Percentiles rank a stretch among this genome's conserved stretches.
Evolutionary conservation across 2,797 vertebrate genomes (phyloP).

Genomic region (Thaleichthys pacificus): DNA sequence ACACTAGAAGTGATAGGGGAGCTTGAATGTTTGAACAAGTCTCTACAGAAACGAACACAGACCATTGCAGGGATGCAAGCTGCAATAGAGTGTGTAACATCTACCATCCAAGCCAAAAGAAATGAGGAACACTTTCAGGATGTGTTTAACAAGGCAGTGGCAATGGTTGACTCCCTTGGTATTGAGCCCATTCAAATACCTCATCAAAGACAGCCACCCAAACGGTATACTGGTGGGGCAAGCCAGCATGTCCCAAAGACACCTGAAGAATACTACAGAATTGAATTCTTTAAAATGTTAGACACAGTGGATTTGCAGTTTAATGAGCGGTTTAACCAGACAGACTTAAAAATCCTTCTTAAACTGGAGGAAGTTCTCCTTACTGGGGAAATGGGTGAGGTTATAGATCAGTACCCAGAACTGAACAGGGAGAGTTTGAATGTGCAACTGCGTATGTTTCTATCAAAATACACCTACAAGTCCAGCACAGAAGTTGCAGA

Average conservation of each 20-base stretch:
- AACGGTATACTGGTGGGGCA: conserved; percentile 12
- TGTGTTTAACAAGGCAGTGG: conserved; percentile 32
- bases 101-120: no score
- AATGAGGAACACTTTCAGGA: conserved; percentile 26
- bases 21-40: neutral
- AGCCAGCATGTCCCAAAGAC: conserved; percentile 31
- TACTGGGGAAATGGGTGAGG: conserved; percentile 2
- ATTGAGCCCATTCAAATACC: conserved; percentile 38
- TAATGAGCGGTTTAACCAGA: neutral
- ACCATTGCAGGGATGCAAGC: no score
- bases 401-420: conserved; percentile 16
- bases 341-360: neutral
- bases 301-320: neutral
- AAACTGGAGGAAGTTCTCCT: conserved; percentile 11
- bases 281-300: conserved; percentile 8
- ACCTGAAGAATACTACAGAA: conserved; percentile 32
- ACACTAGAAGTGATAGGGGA: no score
- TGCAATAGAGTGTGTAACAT: no score
- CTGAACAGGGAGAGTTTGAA: conserved; percentile 5
- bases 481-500: neutral
- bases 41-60: no score
- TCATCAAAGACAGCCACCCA: conserved; percentile 37
- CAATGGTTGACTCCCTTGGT: conserved; percentile 33
- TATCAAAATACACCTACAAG: neutral
- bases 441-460: conserved; percentile 7